Conservation (phyloP, 1,140 invertebrate genomes). For the Drosophila ercepeae region DNA sequence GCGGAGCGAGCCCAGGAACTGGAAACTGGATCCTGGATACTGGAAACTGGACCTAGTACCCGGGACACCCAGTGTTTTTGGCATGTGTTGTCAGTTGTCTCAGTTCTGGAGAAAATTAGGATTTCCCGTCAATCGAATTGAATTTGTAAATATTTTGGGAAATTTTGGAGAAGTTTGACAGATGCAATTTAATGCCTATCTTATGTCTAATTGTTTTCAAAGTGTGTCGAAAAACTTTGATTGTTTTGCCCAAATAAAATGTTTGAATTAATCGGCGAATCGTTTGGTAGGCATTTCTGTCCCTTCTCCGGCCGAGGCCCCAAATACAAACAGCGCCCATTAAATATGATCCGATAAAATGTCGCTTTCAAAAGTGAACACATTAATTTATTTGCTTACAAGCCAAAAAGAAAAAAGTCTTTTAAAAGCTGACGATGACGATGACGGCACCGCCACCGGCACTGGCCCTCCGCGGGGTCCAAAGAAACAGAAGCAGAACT, state of each 20-base stretch:
- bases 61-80: slow-evolving; percentile 19
- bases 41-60: slow-evolving; percentile 4
- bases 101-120: slow-evolving; percentile 11
- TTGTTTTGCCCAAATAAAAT: slow-evolving; percentile 17
- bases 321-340: slow-evolving; percentile 29
- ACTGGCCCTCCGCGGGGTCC: neutral
- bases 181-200: slow-evolving; percentile 22
- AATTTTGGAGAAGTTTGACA: neutral
- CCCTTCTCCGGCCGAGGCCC: slow-evolving; percentile 16
- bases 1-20: slow-evolving; percentile 44
- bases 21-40: neutral
- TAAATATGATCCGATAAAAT: slow-evolving; percentile 52
- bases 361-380: slow-evolving; percentile 47
- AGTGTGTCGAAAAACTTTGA: neutral
- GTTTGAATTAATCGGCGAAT: slow-evolving; percentile 15
- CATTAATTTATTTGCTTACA: slow-evolving; percentile 56
- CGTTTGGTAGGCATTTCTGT: slow-evolving; percentile 10
- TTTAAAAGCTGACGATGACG: slow-evolving; percentile 15
- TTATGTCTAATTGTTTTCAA: slow-evolving; percentile 19
- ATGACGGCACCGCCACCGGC: neutral
- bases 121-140: slow-evolving; percentile 29
- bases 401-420: slow-evolving; percentile 38
- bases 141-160: slow-evolving; percentile 19
- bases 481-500: slow-evolving; percentile 29
- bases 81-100: slow-evolving; percentile 17